A percentile compares a stretch with the other conserved stretches of the same genome.
These are phyloP conservation scores for Euphonia xanthogaster DNA, from an alignment of 2,797 vertebrate genomes.

Conservation along the genomic window DNA sequence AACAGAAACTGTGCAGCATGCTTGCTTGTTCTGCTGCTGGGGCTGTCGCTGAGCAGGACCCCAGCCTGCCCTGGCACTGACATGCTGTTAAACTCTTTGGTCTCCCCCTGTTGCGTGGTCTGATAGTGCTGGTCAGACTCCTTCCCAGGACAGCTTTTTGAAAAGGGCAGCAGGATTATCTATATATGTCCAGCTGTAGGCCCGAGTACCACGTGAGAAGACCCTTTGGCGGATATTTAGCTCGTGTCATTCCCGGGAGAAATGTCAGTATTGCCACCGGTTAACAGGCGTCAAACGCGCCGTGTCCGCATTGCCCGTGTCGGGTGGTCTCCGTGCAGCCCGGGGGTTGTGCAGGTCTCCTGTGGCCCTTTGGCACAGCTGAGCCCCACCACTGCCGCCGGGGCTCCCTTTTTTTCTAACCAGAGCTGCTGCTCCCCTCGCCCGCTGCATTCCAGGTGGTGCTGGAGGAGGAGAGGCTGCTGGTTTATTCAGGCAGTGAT, in stretches of 20 bases:
- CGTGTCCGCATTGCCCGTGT: fast-evolving
- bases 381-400: neutral
- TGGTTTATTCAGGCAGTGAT: constrained; percentile 10
- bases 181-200: neutral
- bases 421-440: neutral
- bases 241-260: neutral
- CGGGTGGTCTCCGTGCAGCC: neutral
- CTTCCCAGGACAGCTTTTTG: neutral
- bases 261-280: fast-evolving
- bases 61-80: neutral
- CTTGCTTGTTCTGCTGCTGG: neutral
- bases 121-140: neutral
- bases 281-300: fast-evolving
- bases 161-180: neutral
- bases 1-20: neutral
- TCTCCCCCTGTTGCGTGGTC: neutral
- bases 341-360: neutral
- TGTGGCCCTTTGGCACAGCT: neutral
- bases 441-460: constrained; percentile 30
- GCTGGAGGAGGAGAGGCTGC: neutral
- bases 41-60: neutral
- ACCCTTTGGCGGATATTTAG: neutral
- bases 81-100: neutral
- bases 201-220: neutral
- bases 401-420: neutral